Conservation (phyloP, 2,888 invertebrate species). For the Ecdyonurus torrentis region DNA sequence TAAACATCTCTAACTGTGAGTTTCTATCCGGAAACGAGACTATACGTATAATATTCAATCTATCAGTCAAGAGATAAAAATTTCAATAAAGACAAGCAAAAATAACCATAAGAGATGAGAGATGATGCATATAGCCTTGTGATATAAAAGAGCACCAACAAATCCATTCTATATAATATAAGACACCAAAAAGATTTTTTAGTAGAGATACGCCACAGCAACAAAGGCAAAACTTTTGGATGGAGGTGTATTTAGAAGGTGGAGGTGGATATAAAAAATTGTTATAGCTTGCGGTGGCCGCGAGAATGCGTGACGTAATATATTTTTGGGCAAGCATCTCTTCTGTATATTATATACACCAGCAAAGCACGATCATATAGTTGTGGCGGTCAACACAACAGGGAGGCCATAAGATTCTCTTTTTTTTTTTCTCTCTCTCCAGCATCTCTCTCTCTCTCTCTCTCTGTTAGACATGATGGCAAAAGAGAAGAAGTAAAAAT, state of each 20-base stretch:
- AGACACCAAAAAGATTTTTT: background rate
- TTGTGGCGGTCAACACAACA: background rate
- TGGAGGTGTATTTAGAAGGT: background rate
- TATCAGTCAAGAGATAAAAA: too few species aligned
- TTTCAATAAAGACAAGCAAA: too few species aligned
- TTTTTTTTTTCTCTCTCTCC: background rate
- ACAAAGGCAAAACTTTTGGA: too few species aligned
- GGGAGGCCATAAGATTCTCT: background rate
- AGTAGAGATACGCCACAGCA: background rate
- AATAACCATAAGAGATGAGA: too few species aligned
- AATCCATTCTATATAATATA: too few species aligned
- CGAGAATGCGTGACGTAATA: constrained; percentile 3
- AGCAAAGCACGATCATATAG: background rate
- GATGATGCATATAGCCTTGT: background rate
- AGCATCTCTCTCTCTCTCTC: background rate
- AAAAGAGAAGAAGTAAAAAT: background rate
- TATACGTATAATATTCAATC: too few species aligned
- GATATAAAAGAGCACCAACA: background rate
- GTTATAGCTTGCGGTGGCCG: constrained; percentile 1
- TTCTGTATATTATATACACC: too few species aligned
- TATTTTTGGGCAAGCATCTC: too few species aligned
- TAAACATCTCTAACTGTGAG: too few species aligned
- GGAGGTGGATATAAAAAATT: background rate
- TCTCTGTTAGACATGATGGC: too few species aligned
- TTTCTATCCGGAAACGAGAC: too few species aligned